Evolutionary conservation across 1,140 invertebrate species (phyloP), one percentile per base, ranked within the genome.

Genomic region (Sinonovacula constricta): DNA sequence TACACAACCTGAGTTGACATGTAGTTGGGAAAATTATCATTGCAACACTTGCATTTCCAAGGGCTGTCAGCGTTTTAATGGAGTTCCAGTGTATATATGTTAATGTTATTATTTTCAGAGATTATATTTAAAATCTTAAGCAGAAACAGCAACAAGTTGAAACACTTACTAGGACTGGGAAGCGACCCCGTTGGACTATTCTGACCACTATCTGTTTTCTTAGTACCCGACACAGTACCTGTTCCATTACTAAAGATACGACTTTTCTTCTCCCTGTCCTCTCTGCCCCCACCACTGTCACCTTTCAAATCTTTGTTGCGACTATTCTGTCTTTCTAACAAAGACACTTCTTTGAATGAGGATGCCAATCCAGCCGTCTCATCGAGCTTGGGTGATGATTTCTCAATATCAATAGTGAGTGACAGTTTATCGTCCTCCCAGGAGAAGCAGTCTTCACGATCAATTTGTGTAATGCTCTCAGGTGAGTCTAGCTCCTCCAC

Each of bases 401-500:
- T 68, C 59, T 87, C 86, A 28, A 82, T 75, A 28, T 87, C 81
- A 45, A 90, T 84, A 10, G 84, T 75, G n/a, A 91, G 70, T 30
- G 87, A 82, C 15, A 90, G 51, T 33, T 83, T 84, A 56, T 88
- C 88, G 24, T 88, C 88, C 54, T 91, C 88, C 86, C 89, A 90
- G 0, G 84, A 88, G 57, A 90, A 90, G 75, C 87, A 89, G 69
- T 90, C 89, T 51, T 90, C 89, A 14, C 67, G 69, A 67, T 90
- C 89, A 31, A 90, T 89, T 45, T 88, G 83, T 36, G 80, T 84
- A 34, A 89, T 85, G 76, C 87, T 88, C 60, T 89, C 88, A 26
- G 88, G 88, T 10, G 88, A 88, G 53, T 89, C 88, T 18, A 90
- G 75, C n/a, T 90, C 89, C 56, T 87, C 86, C 28, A 89, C 70